phyloP scores from a whole-genome alignment of 2,797 vertebrate species.

The Phoxinus dragarum region DNA sequence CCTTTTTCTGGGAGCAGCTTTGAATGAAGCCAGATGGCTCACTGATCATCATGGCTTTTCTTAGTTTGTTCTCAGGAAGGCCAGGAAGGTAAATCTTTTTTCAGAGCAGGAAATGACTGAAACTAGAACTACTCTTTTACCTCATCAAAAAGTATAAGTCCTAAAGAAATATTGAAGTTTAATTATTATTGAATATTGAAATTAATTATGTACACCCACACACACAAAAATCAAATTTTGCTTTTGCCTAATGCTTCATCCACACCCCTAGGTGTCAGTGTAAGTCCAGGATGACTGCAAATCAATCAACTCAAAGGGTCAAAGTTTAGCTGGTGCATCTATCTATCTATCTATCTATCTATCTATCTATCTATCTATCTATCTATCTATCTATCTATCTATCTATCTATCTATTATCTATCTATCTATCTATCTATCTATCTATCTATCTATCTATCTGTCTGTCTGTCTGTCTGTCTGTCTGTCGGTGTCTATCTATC shows the following conservation, averaged over 20 bases:
- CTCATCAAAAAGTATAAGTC: neutral
- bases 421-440: too few relatives aligned
- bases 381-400: too few relatives aligned
- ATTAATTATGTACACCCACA: neutral
- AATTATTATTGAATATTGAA: too few relatives aligned
- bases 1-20: constrained; percentile 14
- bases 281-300: neutral
- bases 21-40: constrained; percentile 36
- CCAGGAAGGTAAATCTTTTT: constrained; percentile 2
- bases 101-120: constrained; percentile 6
- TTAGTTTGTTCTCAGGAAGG: constrained; percentile 19
- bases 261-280: neutral
- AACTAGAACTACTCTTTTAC: neutral
- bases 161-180: neutral
- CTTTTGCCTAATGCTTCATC: neutral
- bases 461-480: too few relatives aligned
- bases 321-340: neutral
- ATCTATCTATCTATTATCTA: too few relatives aligned
- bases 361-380: too few relatives aligned
- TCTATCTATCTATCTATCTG: neutral
- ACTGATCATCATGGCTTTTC: constrained; percentile 5
- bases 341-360: too few relatives aligned
- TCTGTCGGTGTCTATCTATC: too few relatives aligned
- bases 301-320: neutral
- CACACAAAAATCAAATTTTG: neutral